Evolutionary conservation across 2,113 vertebrate genomes (phyloP), one percentile per base, ranked within the genome.

Genomic region (Callithrix jacchus): DNA sequence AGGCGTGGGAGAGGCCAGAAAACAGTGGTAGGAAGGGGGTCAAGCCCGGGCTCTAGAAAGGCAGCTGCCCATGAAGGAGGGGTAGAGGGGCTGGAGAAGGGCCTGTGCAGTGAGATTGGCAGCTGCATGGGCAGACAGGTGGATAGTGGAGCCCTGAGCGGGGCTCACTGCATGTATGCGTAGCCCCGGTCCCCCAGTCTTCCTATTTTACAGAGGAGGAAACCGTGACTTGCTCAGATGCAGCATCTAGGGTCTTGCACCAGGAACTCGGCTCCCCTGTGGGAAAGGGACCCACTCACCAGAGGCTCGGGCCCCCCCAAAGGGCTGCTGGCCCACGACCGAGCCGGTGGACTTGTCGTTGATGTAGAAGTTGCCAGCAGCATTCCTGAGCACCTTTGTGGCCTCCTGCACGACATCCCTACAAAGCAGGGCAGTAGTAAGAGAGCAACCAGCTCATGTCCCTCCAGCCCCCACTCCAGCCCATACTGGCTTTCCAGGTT

Each of bases 341-440:
- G 99, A 99, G 0, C 99, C 99, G 0, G 99, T 99, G 1, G 98
- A 99, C 91, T 99, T 99, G 83, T 99, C 99, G 0, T 99, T 99
- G 93, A 99, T 98, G 89, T 99, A 99, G 98, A 99, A 99, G 90
- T 99, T 99, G n/a, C 99, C 99, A 0, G 99, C 99, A 0, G 99
- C 98, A 0, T 99, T 99, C 64, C 99, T 99, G 91, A 99, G 97
- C 5, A 94, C 68, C 40, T 73, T 89, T 0, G 98, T 98, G 0
- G 99, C 99, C 77, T 99, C 99, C 0, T 94, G 97, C 0, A 99
- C 74, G 25, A 99, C 96, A 0, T 9, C 77, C 98, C 99, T 99
- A 52, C 23, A 25, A 74, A 40, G n/a, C 45, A 79, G 47, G 49
- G 23, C 21, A 4, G 23, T 0, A 0, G 20, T 82, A 0, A 37